Percentiles rank a stretch among this genome's conserved stretches.
phyloP scores from a whole-genome alignment of 2,797 vertebrate species.

The Urophycis tenuis region DNA sequence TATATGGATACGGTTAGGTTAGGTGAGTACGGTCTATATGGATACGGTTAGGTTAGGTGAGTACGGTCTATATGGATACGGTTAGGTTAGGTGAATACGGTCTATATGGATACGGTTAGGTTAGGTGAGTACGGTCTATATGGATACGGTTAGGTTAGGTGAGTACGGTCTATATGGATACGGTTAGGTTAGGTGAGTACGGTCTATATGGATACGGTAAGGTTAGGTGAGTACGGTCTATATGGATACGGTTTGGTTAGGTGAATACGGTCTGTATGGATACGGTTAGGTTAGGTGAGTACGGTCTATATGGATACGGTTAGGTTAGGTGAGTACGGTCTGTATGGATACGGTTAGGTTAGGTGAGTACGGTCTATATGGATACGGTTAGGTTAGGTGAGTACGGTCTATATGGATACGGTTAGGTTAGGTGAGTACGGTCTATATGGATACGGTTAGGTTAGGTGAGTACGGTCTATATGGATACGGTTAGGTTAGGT shows the following conservation, averaged over 20 bases:
- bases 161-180: background rate
- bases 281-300: background rate
- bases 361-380: background rate
- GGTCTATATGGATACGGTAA: no score
- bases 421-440: background rate
- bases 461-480: background rate
- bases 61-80: no score
- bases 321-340: background rate
- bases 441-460: no score
- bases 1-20: no score
- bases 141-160: background rate
- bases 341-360: no score
- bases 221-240: background rate
- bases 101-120: no score
- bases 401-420: no score
- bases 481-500: background rate
- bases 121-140: background rate
- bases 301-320: no score
- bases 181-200: background rate
- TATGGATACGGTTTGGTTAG: background rate
- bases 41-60: background rate
- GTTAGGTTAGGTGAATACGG: background rate
- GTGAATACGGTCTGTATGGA: background rate
- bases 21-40: background rate
- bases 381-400: background rate